Evolutionary conservation across 2,888 invertebrate genomes (phyloP).

Genomic region (Xanthia icteritia): DNA sequence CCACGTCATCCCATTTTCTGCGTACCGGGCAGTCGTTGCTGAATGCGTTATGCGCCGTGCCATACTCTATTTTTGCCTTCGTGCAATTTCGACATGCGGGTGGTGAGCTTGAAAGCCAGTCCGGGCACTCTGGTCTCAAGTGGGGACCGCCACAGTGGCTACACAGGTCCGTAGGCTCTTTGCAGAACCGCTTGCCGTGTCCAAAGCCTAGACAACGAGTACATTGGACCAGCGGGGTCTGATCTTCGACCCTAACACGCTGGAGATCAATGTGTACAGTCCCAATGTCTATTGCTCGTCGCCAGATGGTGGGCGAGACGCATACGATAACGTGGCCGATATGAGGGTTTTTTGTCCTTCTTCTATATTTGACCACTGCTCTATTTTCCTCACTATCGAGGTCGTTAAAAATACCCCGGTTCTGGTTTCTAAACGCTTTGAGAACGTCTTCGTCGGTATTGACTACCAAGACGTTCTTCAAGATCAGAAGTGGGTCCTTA

Average conservation of each 20-base stretch:
- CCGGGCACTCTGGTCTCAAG: too few species aligned
- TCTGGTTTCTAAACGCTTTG: background rate
- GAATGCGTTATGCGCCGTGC: too few species aligned
- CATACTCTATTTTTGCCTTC: too few species aligned
- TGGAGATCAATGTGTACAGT: background rate
- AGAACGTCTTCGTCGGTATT: background rate
- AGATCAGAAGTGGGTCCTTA: background rate
- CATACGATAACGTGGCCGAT: background rate
- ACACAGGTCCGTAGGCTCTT: too few species aligned
- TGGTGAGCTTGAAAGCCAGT: too few species aligned
- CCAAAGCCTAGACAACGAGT: too few species aligned
- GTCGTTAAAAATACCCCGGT: background rate
- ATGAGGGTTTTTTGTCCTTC: background rate
- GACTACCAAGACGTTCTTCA: background rate
- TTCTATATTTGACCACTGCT: background rate
- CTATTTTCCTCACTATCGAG: background rate
- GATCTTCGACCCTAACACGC: background rate
- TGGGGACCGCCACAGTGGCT: too few species aligned
- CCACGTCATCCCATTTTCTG: too few species aligned
- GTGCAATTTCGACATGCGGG: too few species aligned
- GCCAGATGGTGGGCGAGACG: slow-evolving; percentile 13
- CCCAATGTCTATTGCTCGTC: background rate
- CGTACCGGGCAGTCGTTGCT: too few species aligned
- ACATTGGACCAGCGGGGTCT: too few species aligned
- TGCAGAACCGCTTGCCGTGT: too few species aligned